A percentile compares a stretch with the other conserved stretches of the same genome.
Conservation (phyloP, 2,888 invertebrate species). For the Volucella inflata region DNA sequence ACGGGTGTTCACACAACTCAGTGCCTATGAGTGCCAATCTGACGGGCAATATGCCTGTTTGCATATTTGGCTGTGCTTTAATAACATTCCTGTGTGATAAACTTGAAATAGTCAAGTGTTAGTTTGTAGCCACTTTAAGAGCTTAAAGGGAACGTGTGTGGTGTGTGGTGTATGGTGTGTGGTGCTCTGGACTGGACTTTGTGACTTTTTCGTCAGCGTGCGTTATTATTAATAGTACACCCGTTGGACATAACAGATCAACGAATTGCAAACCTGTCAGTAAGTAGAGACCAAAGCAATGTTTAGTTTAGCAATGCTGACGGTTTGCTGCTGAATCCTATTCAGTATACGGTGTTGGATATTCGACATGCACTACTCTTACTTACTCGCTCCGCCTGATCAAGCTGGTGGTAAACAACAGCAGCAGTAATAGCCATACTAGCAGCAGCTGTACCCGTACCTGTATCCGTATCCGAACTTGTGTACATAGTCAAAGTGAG, state of each 20-base stretch:
- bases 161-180: too few species aligned
- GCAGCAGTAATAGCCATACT: neutral
- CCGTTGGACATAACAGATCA: conserved; percentile 75
- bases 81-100: conserved; percentile 73
- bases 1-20: conserved; percentile 48
- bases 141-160: conserved; percentile 67
- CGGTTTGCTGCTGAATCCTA: conserved; percentile 46
- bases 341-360: conserved; percentile 19
- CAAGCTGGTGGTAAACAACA: conserved; percentile 5
- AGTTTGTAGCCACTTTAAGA: conserved; percentile 20
- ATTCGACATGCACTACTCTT: conserved; percentile 20
- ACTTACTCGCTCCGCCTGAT: conserved; percentile 45
- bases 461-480: too few species aligned
- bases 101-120: conserved; percentile 59
- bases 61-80: conserved; percentile 69
- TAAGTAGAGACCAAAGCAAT: conserved; percentile 69
- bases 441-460: too few species aligned
- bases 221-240: conserved; percentile 75
- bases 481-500: too few species aligned
- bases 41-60: conserved; percentile 54
- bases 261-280: conserved; percentile 73
- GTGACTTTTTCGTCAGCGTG: conserved; percentile 27
- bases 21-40: neutral
- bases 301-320: conserved; percentile 71
- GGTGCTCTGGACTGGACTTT: conserved; percentile 36